Conservation (phyloP, 2,113 vertebrate genomes). For the Tor tambroides region DNA sequence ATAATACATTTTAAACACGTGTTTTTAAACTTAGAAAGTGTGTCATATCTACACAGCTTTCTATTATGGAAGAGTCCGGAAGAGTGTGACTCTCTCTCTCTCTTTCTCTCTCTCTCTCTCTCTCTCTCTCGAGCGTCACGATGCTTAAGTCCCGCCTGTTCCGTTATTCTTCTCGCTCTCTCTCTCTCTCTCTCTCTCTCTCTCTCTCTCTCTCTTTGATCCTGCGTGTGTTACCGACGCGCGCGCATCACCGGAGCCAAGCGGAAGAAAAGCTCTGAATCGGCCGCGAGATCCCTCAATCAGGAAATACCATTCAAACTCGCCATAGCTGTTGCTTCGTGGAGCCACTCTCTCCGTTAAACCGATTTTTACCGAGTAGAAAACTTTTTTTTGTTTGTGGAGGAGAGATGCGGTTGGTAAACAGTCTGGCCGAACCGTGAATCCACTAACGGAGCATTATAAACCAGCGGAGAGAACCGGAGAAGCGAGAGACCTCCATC, state of each 20-base stretch:
- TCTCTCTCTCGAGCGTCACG: constrained; percentile 58
- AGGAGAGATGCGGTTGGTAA: constrained; percentile 51
- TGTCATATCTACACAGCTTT: background rate
- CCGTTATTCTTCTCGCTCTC: constrained; percentile 58
- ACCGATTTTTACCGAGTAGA: background rate
- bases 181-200: constrained; percentile 44
- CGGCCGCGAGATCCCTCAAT: too few relatives aligned
- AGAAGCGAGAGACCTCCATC: background rate
- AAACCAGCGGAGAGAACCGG: background rate
- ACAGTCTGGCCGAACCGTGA: constrained; percentile 39
- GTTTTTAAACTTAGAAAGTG: background rate
- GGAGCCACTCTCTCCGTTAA: background rate
- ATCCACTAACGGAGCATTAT: background rate
- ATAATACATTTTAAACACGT: background rate
- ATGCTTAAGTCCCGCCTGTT: constrained; percentile 67
- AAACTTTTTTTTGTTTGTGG: constrained; percentile 4
- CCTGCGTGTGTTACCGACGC: constrained; percentile 57
- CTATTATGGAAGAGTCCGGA: constrained; percentile 21
- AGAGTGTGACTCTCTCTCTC: constrained; percentile 40
- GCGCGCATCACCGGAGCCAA: constrained; percentile 1
- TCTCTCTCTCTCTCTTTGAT: constrained; percentile 43
- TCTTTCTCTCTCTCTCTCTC: constrained; percentile 7
- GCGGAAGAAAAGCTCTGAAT: constrained; percentile 3
- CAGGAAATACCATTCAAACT: constrained; percentile 15
- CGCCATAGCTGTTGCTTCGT: background rate